A percentile compares a stretch with the other conserved stretches of the same genome.
phyloP scores from a whole-genome alignment of 1,140 invertebrate genomes.

The Temnothorax longispinosus region DNA sequence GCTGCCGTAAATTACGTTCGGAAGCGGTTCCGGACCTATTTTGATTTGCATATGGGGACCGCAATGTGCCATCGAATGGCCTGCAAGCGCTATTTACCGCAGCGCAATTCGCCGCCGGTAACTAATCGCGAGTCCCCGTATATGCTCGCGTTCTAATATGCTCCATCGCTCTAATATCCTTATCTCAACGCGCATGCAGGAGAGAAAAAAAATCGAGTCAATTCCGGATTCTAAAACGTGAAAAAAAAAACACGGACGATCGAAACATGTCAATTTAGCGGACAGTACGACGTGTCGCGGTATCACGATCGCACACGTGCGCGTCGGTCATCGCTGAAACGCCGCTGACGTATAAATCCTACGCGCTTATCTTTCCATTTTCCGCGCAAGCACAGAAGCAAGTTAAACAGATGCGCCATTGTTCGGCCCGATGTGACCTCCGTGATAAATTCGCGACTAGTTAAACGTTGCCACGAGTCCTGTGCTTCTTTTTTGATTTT shows the following conservation, averaged over 20 bases:
- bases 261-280: conserved; percentile 43
- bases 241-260: conserved; percentile 9
- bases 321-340: conserved; percentile 51
- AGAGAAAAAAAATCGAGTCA: neutral
- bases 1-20: conserved; percentile 61
- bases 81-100: conserved; percentile 63
- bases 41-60: conserved; percentile 74
- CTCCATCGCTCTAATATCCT: neutral
- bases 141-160: neutral
- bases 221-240: neutral
- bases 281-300: conserved; percentile 20
- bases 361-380: conserved; percentile 58
- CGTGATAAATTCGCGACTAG: conserved; percentile 47
- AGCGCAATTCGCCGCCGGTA: conserved; percentile 50
- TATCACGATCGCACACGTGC: conserved; percentile 28
- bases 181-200: neutral
- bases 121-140: conserved; percentile 21
- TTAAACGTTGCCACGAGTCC: conserved; percentile 20
- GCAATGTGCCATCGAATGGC: conserved; percentile 67
- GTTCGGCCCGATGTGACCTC: conserved; percentile 32
- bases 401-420: conserved; percentile 57
- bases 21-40: conserved; percentile 65
- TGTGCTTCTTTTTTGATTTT: neutral
- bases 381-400: conserved; percentile 52
- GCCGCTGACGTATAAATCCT: conserved; percentile 60